These are phyloP conservation scores for Drosophila tripunctata DNA, from an alignment of 2,888 invertebrate genomes.

Conservation along the genomic window DNA sequence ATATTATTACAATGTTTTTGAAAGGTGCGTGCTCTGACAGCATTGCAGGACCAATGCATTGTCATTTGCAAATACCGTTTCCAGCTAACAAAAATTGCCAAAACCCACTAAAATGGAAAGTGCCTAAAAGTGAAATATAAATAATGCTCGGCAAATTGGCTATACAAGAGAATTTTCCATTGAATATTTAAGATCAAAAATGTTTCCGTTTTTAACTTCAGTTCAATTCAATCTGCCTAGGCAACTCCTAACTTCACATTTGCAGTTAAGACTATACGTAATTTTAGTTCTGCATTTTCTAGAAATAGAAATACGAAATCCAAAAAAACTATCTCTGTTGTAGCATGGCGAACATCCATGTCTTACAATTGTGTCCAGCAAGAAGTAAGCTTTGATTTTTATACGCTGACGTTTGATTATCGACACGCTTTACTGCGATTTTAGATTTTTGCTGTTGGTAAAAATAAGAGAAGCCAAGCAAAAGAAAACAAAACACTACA, in stretches of 20 bases:
- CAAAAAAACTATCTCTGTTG: slow-evolving; percentile 34
- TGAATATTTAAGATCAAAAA: no score
- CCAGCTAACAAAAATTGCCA: background rate
- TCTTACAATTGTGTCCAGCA: slow-evolving; percentile 36
- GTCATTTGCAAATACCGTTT: slow-evolving; percentile 8
- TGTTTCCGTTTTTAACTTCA: background rate
- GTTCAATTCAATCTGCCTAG: background rate
- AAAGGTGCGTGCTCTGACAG: slow-evolving; percentile 16
- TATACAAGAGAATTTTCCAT: no score
- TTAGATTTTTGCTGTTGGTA: slow-evolving; percentile 18
- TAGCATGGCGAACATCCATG: background rate
- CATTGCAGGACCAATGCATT: slow-evolving; percentile 11
- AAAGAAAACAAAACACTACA: slow-evolving; percentile 4
- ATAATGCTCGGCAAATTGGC: background rate
- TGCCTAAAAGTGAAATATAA: background rate
- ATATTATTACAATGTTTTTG: slow-evolving; percentile 28
- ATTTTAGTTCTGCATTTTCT: slow-evolving; percentile 22
- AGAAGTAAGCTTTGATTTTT: slow-evolving; percentile 67
- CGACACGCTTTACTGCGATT: slow-evolving; percentile 66
- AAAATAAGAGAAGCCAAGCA: slow-evolving; percentile 23
- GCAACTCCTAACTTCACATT: slow-evolving; percentile 1
- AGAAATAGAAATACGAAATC: slow-evolving; percentile 29
- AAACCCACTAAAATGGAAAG: background rate
- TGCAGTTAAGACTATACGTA: slow-evolving; percentile 8
- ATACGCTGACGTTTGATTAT: slow-evolving; percentile 77